Conservation (phyloP, 1,140 invertebrate species). For the Caenorhabditis tropicalis region DNA sequence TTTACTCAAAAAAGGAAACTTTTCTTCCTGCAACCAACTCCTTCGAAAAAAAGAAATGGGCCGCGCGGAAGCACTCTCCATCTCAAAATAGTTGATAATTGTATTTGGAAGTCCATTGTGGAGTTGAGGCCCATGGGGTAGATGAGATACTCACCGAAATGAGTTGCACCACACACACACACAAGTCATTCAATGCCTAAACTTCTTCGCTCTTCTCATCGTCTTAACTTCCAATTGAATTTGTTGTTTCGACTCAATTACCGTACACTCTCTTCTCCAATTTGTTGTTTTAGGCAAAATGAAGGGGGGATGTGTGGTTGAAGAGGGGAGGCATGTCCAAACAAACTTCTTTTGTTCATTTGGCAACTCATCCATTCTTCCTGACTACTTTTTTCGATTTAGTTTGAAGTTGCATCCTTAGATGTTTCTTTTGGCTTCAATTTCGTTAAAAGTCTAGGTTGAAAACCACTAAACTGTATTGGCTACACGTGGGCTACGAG, state of each 20-base stretch:
- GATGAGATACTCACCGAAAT: constrained; percentile 43
- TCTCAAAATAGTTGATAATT: constrained; percentile 45
- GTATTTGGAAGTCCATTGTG: constrained; percentile 43
- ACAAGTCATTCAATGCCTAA: constrained; percentile 36
- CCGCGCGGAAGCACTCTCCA: constrained; percentile 36
- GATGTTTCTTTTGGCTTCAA: neutral
- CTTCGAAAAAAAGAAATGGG: neutral
- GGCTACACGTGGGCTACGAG: too few species aligned
- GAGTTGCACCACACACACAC: constrained; percentile 34
- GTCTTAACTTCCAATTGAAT: constrained; percentile 44
- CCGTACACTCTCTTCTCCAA: neutral
- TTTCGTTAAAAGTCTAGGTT: too few species aligned
- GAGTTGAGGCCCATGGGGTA: neutral
- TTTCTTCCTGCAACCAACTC: constrained; percentile 1
- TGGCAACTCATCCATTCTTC: neutral
- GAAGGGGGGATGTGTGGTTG: neutral
- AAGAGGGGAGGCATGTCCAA: neutral
- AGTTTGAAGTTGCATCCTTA: too few species aligned
- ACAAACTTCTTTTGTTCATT: constrained; percentile 32
- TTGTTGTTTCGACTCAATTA: constrained; percentile 44
- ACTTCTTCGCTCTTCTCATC: constrained; percentile 31
- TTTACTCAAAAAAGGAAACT: neutral
- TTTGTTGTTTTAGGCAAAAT: constrained; percentile 33
- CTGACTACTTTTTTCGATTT: neutral
- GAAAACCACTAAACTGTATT: too few species aligned